Percentiles rank a stretch among this genome's conserved stretches.
These are phyloP conservation scores for Malurus cyaneus DNA, from an alignment of 2,113 vertebrate genomes.

Conservation along the genomic window DNA sequence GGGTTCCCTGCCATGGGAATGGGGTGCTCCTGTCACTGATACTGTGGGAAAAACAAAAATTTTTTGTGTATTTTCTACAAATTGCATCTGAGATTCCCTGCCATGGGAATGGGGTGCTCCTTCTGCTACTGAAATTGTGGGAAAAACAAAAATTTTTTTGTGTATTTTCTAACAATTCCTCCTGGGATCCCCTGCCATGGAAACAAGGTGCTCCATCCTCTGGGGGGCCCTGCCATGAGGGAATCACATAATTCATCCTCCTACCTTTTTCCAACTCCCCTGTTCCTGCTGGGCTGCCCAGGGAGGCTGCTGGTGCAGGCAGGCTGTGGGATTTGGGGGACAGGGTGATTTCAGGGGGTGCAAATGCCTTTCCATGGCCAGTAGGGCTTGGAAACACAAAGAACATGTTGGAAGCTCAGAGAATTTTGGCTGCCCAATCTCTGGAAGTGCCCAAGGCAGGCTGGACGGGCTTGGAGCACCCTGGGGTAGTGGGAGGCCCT, in stretches of 20 bases:
- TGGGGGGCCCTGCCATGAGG: neutral
- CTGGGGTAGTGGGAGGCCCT: fast-evolving
- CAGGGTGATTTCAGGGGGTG: neutral
- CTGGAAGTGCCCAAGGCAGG: neutral
- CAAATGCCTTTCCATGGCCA: neutral
- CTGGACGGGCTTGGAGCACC: fast-evolving
- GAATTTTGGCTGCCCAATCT: neutral
- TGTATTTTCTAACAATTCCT: no score
- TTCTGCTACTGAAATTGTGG: no score
- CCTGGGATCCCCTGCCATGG: no score
- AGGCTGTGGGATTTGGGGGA: fast-evolving
- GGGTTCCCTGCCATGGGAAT: no score
- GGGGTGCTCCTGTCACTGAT: no score
- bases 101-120: no score
- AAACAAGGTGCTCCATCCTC: no score
- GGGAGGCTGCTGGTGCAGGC: neutral
- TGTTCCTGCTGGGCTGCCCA: neutral
- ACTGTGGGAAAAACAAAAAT: no score
- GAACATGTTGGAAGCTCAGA: neutral
- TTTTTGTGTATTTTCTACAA: no score
- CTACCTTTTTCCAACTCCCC: fast-evolving
- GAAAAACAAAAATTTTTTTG: no score
- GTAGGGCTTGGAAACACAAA: neutral
- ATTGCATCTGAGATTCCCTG: no score
- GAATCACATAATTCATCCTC: neutral